Percentiles rank a stretch among this genome's conserved stretches.
Evolutionary conservation across 2,797 vertebrate genomes (phyloP).

Genomic region (Oceanodroma leucorhoa): DNA sequence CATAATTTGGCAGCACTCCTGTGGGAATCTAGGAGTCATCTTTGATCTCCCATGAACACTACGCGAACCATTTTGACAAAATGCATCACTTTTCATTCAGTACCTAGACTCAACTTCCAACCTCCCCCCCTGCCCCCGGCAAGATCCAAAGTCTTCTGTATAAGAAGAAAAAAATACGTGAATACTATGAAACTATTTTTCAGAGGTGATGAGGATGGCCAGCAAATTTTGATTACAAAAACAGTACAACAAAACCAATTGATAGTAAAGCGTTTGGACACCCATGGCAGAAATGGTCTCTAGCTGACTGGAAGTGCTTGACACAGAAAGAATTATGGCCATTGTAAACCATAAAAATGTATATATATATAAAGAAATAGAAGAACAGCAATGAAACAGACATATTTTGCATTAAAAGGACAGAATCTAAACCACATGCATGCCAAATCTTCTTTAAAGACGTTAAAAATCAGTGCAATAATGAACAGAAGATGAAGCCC

Average conservation of each 20-base stretch:
- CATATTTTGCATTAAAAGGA: background rate
- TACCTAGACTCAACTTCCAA: background rate
- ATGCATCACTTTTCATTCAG: background rate
- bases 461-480: background rate
- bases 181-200: background rate
- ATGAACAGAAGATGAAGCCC: background rate
- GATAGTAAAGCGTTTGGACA: background rate
- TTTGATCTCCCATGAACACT: background rate
- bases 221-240: background rate
- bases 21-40: background rate
- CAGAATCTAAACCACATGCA: background rate
- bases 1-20: background rate
- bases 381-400: background rate
- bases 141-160: background rate
- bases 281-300: background rate
- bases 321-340: background rate
- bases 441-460: background rate
- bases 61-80: background rate
- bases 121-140: rapidly evolving
- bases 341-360: background rate
- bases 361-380: background rate
- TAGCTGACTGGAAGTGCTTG: background rate
- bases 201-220: background rate
- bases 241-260: rapidly evolving
- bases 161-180: background rate